Conservation (phyloP, 1,140 invertebrate species). For the Goniozus legneri region DNA sequence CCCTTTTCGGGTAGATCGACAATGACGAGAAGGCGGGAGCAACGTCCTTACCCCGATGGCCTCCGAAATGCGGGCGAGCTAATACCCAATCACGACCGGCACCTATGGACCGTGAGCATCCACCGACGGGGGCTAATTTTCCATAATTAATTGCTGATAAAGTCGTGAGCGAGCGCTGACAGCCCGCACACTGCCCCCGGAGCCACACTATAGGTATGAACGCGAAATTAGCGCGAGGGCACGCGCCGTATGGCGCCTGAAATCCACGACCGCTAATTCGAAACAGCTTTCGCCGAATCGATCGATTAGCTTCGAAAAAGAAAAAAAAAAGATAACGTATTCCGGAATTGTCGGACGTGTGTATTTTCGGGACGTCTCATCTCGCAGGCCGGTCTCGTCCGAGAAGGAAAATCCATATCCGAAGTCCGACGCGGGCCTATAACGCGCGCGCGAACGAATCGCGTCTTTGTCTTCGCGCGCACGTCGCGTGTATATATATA, state of each 20-base stretch:
- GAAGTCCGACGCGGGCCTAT: background rate
- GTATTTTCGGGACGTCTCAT: slow-evolving; percentile 19
- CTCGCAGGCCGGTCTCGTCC: slow-evolving; percentile 34
- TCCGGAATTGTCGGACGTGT: too few species aligned
- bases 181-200: too few species aligned
- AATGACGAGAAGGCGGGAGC: background rate
- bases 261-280: too few species aligned
- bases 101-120: slow-evolving; percentile 7
- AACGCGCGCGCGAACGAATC: slow-evolving; percentile 3
- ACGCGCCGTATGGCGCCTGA: too few species aligned
- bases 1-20: background rate
- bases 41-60: background rate
- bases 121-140: slow-evolving; percentile 25
- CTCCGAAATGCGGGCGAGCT: slow-evolving; percentile 29
- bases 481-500: background rate
- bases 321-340: too few species aligned
- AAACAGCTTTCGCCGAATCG: too few species aligned
- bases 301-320: too few species aligned
- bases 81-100: slow-evolving; percentile 32
- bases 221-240: too few species aligned
- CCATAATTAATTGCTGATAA: slow-evolving; percentile 28
- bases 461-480: slow-evolving; percentile 19
- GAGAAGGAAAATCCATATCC: slow-evolving; percentile 14
- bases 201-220: too few species aligned
- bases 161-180: too few species aligned